Conservation (phyloP, 1,140 invertebrate genomes). For the Drosophila aff. region DNA sequence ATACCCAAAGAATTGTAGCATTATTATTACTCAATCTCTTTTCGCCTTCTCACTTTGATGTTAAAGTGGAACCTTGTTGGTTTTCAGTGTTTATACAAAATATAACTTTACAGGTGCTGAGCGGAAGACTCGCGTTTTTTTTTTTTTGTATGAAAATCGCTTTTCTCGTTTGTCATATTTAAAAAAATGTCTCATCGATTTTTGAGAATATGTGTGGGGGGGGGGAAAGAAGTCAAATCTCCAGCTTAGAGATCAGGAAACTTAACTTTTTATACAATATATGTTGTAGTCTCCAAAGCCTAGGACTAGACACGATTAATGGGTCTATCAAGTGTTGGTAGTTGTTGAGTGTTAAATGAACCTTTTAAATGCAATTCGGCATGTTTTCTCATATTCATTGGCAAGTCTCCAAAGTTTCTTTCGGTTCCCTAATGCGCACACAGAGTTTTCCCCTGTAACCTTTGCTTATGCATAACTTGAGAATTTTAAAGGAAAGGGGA, state of each 20-base stretch:
- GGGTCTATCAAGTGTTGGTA: slow-evolving; percentile 42
- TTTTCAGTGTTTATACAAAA: slow-evolving; percentile 51
- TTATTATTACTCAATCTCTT: slow-evolving; percentile 37
- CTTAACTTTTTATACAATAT: slow-evolving; percentile 28
- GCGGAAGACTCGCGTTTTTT: slow-evolving; percentile 66
- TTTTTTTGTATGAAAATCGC: slow-evolving; percentile 64
- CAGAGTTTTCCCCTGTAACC: slow-evolving; percentile 40
- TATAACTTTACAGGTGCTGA: slow-evolving; percentile 64
- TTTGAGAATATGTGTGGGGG: slow-evolving; percentile 32
- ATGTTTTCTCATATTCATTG: slow-evolving; percentile 40
- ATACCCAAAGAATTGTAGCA: slow-evolving; percentile 38
- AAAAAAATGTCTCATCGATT: slow-evolving; percentile 55
- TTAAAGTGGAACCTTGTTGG: slow-evolving; percentile 31
- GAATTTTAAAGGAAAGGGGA: slow-evolving; percentile 43
- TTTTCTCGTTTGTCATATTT: slow-evolving; percentile 36
- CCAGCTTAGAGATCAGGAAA: slow-evolving; percentile 48
- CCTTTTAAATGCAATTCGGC: slow-evolving; percentile 63
- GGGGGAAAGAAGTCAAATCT: slow-evolving; percentile 25
- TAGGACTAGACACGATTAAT: slow-evolving; percentile 59
- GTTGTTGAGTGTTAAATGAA: slow-evolving; percentile 42
- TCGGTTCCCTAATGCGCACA: slow-evolving; percentile 16
- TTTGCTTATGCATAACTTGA: slow-evolving; percentile 46
- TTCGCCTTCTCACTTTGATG: slow-evolving; percentile 13
- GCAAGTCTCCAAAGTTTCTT: slow-evolving; percentile 49
- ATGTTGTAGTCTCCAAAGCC: slow-evolving; percentile 56